Conservation (phyloP, 2,888 invertebrate species). For the Melinopterus prodromus region DNA sequence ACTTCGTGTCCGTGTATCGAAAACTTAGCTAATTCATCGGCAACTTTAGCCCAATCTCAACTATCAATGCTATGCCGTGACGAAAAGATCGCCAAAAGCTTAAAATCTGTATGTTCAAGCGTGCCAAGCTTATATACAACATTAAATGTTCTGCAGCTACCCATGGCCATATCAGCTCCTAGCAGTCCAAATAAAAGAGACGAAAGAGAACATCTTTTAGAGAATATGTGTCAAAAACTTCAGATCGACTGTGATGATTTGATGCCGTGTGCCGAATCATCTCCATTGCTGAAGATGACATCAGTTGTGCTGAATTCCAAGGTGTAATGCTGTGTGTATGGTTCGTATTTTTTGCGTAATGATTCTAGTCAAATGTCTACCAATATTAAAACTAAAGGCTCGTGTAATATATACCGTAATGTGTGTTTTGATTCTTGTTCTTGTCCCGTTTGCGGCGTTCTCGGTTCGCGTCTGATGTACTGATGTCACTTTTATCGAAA, state of each 20-base stretch:
- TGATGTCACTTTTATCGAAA: not conserved
- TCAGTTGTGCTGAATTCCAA: constrained; percentile 29
- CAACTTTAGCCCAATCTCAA: constrained; percentile 55
- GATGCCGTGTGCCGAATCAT: constrained; percentile 53
- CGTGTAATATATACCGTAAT: constrained; percentile 32
- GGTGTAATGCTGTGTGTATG: constrained; percentile 30
- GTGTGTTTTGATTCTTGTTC: constrained; percentile 1
- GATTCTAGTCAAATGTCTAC: constrained; percentile 37
- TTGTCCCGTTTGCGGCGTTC: not conserved
- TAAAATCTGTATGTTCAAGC: constrained; percentile 51
- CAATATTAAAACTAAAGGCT: constrained; percentile 36
- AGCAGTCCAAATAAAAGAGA: constrained; percentile 48
- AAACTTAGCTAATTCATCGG: constrained; percentile 59
- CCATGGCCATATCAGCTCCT: constrained; percentile 54
- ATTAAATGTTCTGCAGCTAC: constrained; percentile 49
- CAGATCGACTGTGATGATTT: constrained; percentile 51
- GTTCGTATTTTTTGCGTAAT: constrained; percentile 23
- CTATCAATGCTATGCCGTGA: constrained; percentile 51
- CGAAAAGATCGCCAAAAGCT: constrained; percentile 38
- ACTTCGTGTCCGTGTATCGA: constrained; percentile 80
- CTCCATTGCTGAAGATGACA: constrained; percentile 55
- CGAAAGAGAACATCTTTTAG: constrained; percentile 39
- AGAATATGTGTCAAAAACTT: constrained; percentile 45
- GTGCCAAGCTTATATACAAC: constrained; percentile 54
- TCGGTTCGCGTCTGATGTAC: not conserved